Evolutionary conservation across 1,140 invertebrate genomes (phyloP).

Genomic region (Trachymyrmex cornetzi): DNA sequence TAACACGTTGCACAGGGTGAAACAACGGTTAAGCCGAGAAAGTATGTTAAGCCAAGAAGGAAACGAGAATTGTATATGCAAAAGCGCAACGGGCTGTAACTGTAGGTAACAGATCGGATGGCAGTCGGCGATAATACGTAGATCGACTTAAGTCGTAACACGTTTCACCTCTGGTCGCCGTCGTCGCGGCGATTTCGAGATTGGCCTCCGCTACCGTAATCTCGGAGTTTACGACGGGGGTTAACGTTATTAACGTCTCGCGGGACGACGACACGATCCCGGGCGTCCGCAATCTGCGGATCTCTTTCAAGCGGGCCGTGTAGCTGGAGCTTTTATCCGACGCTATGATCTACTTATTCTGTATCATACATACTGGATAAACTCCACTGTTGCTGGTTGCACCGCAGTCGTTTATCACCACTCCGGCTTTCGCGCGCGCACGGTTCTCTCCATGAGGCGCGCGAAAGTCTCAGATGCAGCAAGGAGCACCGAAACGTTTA

Average conservation of each 20-base stretch:
- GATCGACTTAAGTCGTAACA: slow-evolving; percentile 59
- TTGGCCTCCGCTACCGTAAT: slow-evolving; percentile 63
- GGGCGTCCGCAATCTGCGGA: slow-evolving; percentile 54
- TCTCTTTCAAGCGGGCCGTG: slow-evolving; percentile 48
- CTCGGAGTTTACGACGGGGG: slow-evolving; percentile 59
- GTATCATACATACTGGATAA: slow-evolving; percentile 62
- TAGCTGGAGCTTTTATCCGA: slow-evolving; percentile 58
- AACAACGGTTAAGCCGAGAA: not conserved
- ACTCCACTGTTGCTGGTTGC: slow-evolving; percentile 50
- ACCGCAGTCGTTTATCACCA: slow-evolving; percentile 60
- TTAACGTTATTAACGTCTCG: slow-evolving; percentile 67
- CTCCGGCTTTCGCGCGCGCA: slow-evolving; percentile 24
- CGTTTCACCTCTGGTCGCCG: slow-evolving; percentile 28
- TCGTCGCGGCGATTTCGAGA: slow-evolving; percentile 53
- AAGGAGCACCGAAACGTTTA: slow-evolving; percentile 49
- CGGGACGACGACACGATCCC: slow-evolving; percentile 52
- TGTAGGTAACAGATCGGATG: slow-evolving; percentile 19
- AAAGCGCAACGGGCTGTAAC: slow-evolving; percentile 22
- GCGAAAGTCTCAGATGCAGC: slow-evolving; percentile 53
- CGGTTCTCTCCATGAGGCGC: not conserved
- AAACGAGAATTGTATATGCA: slow-evolving; percentile 20
- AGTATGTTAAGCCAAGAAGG: not conserved
- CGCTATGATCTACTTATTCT: slow-evolving; percentile 64
- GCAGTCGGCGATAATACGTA: slow-evolving; percentile 23
- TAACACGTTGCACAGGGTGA: not conserved